Base-by-base conservation (phyloP, 2,797 vertebrate species). In the Octomys mimax region DNA sequence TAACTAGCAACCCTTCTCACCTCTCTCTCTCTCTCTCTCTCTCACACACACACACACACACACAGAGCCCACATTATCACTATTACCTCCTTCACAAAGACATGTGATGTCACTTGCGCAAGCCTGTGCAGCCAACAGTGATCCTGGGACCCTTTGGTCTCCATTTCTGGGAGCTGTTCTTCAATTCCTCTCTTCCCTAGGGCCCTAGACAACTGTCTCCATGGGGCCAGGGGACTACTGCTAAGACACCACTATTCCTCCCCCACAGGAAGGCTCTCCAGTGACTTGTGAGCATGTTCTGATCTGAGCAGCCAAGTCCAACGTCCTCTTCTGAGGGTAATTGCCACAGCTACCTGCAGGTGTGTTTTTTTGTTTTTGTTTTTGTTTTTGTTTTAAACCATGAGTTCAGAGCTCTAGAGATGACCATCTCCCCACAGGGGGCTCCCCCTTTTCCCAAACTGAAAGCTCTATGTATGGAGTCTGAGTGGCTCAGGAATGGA, bases 311-410 rank as follows among this genome's bases (percentile, higher is more conserved):
- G 66, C 59, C 36, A 75, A 94, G 82, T 71, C 49, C 93, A 82
- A 31, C 89, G 91, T 92, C 78, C 78, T 89, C 22, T 82, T 81
- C 64, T 57, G 19, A 62, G 61, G 7, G 61, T 91, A 96, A 94
- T 26, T 70, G 36, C 89, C 86, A 89, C 46, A 82, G 91, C 82
- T 91, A 42, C 64, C 70, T 94, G 92, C 77, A 97, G 89, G 91
- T 96, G 92, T 84, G 83, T 94, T 94, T 14, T 59, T 73, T n/a
- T 93, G 92, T 87, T 95, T 97, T 96, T 71, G 52, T 54, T 54
- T 13, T 54, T 52, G 49, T 52, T 52, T 13, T 54, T 54, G 2
- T 54, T 54, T 13, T 54, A 89, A 96, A 87, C 79, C 36, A 42
- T 6, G 26, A 92, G 78, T 73, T 93, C 78, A 85, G 90, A 96